These are phyloP conservation scores for Diplolepis rosae DNA, from an alignment of 2,888 invertebrate species.

Conservation along the genomic window DNA sequence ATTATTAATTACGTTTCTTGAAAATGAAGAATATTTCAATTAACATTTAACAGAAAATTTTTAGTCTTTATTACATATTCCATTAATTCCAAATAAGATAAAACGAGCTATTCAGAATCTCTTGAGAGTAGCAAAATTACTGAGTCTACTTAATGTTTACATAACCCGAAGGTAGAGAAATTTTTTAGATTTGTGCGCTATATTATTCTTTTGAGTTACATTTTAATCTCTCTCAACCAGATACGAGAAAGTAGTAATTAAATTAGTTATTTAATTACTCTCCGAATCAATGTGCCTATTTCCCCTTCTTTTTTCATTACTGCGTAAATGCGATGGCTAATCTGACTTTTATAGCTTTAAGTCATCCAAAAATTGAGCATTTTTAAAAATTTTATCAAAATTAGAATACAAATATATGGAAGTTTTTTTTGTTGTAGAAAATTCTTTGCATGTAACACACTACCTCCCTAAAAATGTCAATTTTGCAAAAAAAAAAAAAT, in stretches of 20 bases:
- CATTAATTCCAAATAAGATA: conserved; percentile 14
- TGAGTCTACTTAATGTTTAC: conserved; percentile 18
- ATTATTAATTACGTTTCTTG: background rate
- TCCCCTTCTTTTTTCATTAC: background rate
- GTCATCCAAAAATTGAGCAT: background rate
- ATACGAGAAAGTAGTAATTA: background rate
- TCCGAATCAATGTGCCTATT: background rate
- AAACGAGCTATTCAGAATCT: conserved; percentile 4
- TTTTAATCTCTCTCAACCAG: background rate
- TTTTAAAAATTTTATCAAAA: no score
- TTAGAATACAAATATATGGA: no score
- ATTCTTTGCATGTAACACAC: no score
- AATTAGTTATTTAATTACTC: conserved; percentile 17
- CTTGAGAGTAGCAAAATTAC: conserved; percentile 6
- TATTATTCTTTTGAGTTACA: conserved; percentile 14
- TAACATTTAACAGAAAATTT: background rate
- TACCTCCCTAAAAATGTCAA: no score
- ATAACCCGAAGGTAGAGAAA: background rate
- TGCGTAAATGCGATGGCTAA: no score
- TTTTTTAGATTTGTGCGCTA: conserved; percentile 12
- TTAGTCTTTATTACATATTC: background rate
- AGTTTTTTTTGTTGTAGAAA: no score
- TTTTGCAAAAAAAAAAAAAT: no score
- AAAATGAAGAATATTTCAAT: conserved; percentile 1
- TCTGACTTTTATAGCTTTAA: background rate